Evolutionary conservation across 2,113 vertebrate genomes (phyloP).

Genomic region (Onychostoma macrolepis): DNA sequence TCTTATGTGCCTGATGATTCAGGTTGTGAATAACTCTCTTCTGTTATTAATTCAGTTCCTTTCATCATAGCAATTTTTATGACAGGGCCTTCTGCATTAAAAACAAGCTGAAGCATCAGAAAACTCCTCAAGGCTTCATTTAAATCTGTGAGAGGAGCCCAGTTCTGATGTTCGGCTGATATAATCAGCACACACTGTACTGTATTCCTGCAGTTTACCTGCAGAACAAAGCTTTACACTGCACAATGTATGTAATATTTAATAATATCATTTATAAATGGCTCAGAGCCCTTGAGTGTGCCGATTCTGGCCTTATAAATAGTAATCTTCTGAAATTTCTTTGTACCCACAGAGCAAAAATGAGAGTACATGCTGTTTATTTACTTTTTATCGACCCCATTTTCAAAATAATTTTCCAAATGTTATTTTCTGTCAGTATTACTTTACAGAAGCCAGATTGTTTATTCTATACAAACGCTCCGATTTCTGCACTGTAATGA

Average conservation of each 20-base stretch:
- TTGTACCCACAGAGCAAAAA: conserved; percentile 2
- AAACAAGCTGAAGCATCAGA: conserved; percentile 38
- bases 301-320: neutral
- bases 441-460: conserved; percentile 14
- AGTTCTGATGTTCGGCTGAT: conserved; percentile 33
- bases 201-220: conserved; percentile 9
- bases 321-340: neutral
- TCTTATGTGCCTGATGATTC: neutral
- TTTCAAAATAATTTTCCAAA: conserved; percentile 27
- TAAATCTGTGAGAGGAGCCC: conserved; percentile 15
- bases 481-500: conserved; percentile 20
- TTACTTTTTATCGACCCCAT: conserved; percentile 4
- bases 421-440: conserved; percentile 24
- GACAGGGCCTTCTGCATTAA: conserved; percentile 34
- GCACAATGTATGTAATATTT: neutral
- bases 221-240: neutral
- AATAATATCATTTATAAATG: conserved; percentile 29
- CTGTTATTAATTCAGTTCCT: neutral
- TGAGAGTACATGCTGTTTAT: conserved; percentile 18
- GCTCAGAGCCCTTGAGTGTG: neutral
- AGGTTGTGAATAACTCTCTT: conserved; percentile 9
- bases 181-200: conserved; percentile 23
- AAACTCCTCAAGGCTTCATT: conserved; percentile 47
- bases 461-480: conserved; percentile 15
- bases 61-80: conserved; percentile 37